These are phyloP conservation scores for Agapornis canus DNA, from an alignment of 2,797 vertebrate genomes.

Conservation along the genomic window DNA sequence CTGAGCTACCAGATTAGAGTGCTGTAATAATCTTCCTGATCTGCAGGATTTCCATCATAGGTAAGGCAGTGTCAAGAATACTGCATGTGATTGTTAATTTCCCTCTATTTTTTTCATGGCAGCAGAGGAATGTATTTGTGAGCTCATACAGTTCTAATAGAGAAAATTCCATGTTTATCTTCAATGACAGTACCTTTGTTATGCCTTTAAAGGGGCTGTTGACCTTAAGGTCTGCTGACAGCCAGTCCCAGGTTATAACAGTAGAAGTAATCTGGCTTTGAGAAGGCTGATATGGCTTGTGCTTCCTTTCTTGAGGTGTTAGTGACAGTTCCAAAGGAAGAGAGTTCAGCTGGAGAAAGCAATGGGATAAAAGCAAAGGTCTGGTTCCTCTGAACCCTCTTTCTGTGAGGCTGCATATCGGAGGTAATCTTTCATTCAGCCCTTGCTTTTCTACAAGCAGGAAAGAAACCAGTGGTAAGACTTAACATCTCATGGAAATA, in stretches of 20 bases:
- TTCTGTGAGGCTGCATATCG: neutral
- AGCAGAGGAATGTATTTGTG: neutral
- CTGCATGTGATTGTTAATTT: neutral
- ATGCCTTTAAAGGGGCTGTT: neutral
- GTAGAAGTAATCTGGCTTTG: neutral
- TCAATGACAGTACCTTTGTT: neutral
- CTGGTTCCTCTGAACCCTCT: neutral
- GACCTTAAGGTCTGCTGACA: slow-evolving; percentile 19
- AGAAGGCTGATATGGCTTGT: neutral
- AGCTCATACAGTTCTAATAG: neutral
- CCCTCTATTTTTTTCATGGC: neutral
- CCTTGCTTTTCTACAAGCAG: neutral
- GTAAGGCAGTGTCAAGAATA: neutral
- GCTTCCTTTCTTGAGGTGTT: neutral
- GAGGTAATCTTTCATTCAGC: neutral
- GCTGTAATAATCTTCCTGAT: neutral
- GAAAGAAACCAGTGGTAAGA: neutral
- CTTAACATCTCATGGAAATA: neutral
- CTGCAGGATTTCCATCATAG: neutral
- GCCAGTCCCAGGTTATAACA: neutral
- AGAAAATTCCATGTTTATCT: neutral
- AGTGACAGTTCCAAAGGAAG: neutral
- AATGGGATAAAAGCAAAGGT: neutral
- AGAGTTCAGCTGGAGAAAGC: neutral
- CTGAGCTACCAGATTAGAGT: neutral